These are phyloP conservation scores for Brachymystax lenok DNA, from an alignment of 2,797 vertebrate genomes.

Conservation along the genomic window DNA sequence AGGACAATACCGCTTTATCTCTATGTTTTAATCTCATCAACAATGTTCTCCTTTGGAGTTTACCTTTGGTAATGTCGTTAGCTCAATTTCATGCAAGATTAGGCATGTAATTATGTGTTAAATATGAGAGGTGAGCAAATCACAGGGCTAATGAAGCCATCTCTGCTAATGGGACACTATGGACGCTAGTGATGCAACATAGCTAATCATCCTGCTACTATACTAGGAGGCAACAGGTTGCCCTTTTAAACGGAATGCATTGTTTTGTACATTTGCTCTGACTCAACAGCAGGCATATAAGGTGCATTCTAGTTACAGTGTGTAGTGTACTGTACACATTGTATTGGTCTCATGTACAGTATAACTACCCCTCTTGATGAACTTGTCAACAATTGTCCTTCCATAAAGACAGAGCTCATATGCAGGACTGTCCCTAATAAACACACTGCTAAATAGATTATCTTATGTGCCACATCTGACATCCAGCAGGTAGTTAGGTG, in stretches of 20 bases:
- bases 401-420: not conserved
- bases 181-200: constrained; percentile 1
- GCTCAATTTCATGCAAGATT: constrained; percentile 77
- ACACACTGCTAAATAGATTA: not conserved
- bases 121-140: constrained; percentile 59
- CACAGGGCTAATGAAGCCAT: constrained; percentile 67
- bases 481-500: constrained; percentile 24
- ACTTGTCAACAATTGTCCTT: not conserved
- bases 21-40: constrained; percentile 29
- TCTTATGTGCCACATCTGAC: not conserved
- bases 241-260: not conserved
- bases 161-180: constrained; percentile 58
- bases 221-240: not conserved
- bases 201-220: constrained; percentile 4
- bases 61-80: constrained; percentile 66
- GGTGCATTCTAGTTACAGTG: not conserved
- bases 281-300: not conserved
- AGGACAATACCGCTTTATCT: not conserved
- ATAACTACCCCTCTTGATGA: too few species aligned
- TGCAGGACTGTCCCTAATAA: not conserved
- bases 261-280: not conserved
- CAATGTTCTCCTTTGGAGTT: constrained; percentile 59
- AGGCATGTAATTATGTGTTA: constrained; percentile 75
- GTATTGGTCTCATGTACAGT: too few species aligned
- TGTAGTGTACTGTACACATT: not conserved